phyloP scores from a whole-genome alignment of 1,140 invertebrate genomes.

The Pissodes strobi region DNA sequence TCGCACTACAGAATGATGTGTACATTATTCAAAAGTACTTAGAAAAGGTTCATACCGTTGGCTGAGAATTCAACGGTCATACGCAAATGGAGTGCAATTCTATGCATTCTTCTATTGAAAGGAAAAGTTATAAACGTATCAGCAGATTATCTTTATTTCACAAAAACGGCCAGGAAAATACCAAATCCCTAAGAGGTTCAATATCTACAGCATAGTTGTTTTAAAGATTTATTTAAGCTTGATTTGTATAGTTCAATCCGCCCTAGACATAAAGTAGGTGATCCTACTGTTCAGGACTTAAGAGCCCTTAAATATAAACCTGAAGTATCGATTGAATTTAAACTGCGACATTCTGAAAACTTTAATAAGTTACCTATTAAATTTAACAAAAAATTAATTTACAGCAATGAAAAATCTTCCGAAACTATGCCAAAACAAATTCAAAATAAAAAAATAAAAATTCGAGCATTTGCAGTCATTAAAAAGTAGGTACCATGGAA shows the following conservation, averaged over 20 bases:
- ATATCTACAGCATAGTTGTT: conserved; percentile 21
- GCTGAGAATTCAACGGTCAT: no score
- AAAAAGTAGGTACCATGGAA: no score
- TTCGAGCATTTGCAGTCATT: no score
- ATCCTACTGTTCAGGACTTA: conserved; percentile 27
- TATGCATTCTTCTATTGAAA: conserved; percentile 17
- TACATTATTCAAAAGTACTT: conserved; percentile 32
- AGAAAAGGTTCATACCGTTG: conserved; percentile 34
- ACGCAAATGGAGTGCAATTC: conserved; percentile 30
- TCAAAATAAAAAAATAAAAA: no score
- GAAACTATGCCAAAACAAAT: no score
- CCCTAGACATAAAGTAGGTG: conserved; percentile 23
- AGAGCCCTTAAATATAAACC: conserved; percentile 28
- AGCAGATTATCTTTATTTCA: conserved; percentile 27
- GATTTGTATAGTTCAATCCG: conserved; percentile 13
- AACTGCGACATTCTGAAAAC: conserved; percentile 6
- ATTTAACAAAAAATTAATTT: no score
- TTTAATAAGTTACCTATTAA: no score
- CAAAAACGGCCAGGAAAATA: background rate
- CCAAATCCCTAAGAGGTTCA: conserved; percentile 22
- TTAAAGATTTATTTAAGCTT: conserved; percentile 20
- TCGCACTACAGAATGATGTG: conserved; percentile 20
- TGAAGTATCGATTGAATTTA: conserved; percentile 24
- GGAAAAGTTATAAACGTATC: conserved; percentile 27
- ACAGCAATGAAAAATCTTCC: no score